Evolutionary conservation across 2,113 vertebrate species (phyloP).

Genomic region (Pleuronectes platessa): DNA sequence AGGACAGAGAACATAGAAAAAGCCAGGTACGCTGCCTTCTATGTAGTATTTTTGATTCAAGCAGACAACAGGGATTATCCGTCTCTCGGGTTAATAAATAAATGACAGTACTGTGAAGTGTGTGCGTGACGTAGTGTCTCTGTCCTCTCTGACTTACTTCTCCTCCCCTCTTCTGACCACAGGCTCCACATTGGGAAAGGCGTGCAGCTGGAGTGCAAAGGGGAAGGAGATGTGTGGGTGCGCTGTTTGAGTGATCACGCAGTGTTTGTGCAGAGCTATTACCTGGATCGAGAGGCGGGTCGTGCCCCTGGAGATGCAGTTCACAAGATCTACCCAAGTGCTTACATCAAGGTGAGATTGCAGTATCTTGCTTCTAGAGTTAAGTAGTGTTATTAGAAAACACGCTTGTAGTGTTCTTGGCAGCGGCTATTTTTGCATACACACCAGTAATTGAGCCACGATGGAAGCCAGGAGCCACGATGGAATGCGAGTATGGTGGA

Average conservation of each 20-base stretch:
- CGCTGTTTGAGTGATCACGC: constrained; percentile 97
- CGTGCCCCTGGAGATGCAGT: constrained; percentile 96
- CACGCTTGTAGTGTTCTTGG: not conserved
- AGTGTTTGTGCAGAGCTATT: constrained; percentile 98
- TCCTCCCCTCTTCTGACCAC: not conserved
- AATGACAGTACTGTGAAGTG: not conserved
- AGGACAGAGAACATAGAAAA: constrained; percentile 97
- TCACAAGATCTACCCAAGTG: constrained; percentile 98
- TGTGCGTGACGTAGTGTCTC: not conserved
- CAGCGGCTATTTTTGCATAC: not conserved
- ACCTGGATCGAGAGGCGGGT: constrained; percentile 95
- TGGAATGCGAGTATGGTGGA: not conserved
- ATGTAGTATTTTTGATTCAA: not conserved
- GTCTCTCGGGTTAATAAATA: not conserved
- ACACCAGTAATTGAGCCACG: not conserved
- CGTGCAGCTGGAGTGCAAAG: constrained; percentile 96
- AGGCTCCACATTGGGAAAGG: constrained; percentile 98
- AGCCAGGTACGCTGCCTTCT: constrained; percentile 85
- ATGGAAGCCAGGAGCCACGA: not conserved
- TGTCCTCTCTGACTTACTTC: not conserved
- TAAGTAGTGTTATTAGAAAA: no score
- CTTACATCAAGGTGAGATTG: constrained; percentile 92
- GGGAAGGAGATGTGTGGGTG: constrained; percentile 98
- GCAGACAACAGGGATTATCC: not conserved
- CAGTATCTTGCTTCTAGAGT: not conserved